These are phyloP conservation scores for Frieseomelitta varia DNA, from an alignment of 1,140 invertebrate genomes.

Conservation along the genomic window DNA sequence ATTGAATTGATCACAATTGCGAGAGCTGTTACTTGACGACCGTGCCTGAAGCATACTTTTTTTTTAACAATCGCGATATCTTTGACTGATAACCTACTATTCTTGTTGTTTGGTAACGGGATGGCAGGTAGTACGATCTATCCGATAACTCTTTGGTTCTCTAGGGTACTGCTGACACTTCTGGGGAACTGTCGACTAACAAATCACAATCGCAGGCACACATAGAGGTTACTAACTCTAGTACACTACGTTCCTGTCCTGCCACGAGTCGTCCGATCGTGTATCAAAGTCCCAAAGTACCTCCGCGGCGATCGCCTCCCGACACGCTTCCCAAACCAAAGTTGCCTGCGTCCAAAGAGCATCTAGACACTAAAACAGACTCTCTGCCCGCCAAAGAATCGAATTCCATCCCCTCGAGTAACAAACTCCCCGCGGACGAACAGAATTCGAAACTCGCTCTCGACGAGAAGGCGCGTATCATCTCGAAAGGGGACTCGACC, in stretches of 20 bases:
- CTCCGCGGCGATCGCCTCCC: constrained; percentile 72
- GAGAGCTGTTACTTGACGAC: not conserved
- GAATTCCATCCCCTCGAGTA: constrained; percentile 5
- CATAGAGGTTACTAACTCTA: constrained; percentile 74
- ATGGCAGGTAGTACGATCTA: constrained; percentile 45
- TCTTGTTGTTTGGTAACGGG: constrained; percentile 58
- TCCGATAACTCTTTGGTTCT: constrained; percentile 72
- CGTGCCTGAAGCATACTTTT: not conserved
- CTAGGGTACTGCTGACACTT: constrained; percentile 80
- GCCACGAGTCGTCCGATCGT: constrained; percentile 70
- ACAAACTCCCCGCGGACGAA: constrained; percentile 25
- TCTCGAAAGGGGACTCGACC: constrained; percentile 43
- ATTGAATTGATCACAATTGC: not conserved
- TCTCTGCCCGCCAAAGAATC: constrained; percentile 44
- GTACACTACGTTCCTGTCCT: constrained; percentile 53
- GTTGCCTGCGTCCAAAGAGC: constrained; percentile 32
- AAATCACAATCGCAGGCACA: constrained; percentile 71
- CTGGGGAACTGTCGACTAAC: constrained; percentile 76
- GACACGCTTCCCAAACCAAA: constrained; percentile 62
- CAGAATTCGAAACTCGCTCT: constrained; percentile 7
- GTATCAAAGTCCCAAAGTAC: constrained; percentile 77
- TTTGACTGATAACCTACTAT: not conserved
- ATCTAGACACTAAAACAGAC: constrained; percentile 42
- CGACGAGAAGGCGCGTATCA: constrained; percentile 30
- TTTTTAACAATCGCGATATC: constrained; percentile 19